Evolutionary conservation across 1,140 invertebrate species (phyloP).

Genomic region (Heterodera carotae): DNA sequence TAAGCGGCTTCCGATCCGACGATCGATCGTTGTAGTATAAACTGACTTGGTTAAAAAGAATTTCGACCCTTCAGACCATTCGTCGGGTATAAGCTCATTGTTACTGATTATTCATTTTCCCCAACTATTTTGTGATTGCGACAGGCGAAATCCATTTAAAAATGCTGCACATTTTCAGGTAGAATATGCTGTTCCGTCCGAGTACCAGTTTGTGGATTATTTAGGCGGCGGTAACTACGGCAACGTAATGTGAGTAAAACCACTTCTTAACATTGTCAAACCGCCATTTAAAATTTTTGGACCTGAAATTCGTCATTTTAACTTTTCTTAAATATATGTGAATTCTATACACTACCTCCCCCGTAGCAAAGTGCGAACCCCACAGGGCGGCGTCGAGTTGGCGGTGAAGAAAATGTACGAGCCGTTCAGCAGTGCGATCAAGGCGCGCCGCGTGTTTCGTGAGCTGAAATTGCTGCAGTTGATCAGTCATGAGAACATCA

Average conservation of each 20-base stretch:
- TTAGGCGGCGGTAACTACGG: conserved; percentile 62
- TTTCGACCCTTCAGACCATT: too few species aligned
- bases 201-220: conserved; percentile 53
- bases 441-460: conserved; percentile 59
- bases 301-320: too few species aligned
- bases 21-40: too few species aligned
- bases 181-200: conserved; percentile 56
- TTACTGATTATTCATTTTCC: too few species aligned
- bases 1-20: too few species aligned
- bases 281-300: too few species aligned
- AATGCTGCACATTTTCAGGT: conserved; percentile 6
- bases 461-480: conserved; percentile 60
- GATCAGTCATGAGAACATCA: conserved; percentile 62
- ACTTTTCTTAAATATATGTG: too few species aligned
- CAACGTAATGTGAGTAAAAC: conserved; percentile 63
- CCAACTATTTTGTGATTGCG: too few species aligned
- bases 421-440: conserved; percentile 46
- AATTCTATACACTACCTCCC: too few species aligned
- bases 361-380: conserved; percentile 50
- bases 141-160: background rate
- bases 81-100: too few species aligned
- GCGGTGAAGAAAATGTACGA: conserved; percentile 63
- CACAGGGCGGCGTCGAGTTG: conserved; percentile 43
- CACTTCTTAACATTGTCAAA: background rate
- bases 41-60: too few species aligned